phyloP scores from a whole-genome alignment of 2,888 invertebrate genomes.

The Chrysolina oricalcia region DNA sequence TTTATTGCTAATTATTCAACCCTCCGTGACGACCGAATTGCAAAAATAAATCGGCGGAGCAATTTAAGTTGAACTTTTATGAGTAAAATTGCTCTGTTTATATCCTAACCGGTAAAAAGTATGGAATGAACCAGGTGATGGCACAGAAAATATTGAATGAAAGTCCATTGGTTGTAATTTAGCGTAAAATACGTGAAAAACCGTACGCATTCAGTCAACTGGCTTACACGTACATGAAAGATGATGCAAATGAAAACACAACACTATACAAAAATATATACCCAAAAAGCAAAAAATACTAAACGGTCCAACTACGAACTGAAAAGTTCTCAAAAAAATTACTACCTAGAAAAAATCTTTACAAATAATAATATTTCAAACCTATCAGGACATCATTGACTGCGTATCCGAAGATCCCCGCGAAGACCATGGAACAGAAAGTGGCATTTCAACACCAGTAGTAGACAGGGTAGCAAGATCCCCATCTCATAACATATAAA shows the following conservation, averaged over 20 bases:
- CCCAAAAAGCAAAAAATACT: slow-evolving; percentile 21
- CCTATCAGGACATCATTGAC: slow-evolving; percentile 73
- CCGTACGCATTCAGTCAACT: not conserved
- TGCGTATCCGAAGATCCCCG: slow-evolving; percentile 64
- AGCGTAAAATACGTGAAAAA: not conserved
- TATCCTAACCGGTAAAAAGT: too few species aligned
- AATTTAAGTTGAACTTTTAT: too few species aligned
- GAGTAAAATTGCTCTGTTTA: too few species aligned
- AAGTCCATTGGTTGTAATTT: too few species aligned
- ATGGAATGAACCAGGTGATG: too few species aligned
- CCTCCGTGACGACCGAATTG: too few species aligned
- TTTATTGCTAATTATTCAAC: too few species aligned
- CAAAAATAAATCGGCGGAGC: too few species aligned
- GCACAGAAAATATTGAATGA: not conserved
- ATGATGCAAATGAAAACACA: slow-evolving; percentile 11
- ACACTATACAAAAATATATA: not conserved
- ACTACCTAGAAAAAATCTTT: slow-evolving; percentile 45
- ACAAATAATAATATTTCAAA: slow-evolving; percentile 66
- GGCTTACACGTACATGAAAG: not conserved
- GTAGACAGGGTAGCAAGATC: slow-evolving; percentile 22
- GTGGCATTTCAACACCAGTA: slow-evolving; percentile 36
- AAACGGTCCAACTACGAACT: slow-evolving; percentile 39
- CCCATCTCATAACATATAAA: slow-evolving; percentile 41
- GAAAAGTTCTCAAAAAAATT: slow-evolving; percentile 38
- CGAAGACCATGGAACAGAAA: slow-evolving; percentile 68